These are phyloP conservation scores for Notodonta ziczac DNA, from an alignment of 2,888 invertebrate species.

Conservation along the genomic window DNA sequence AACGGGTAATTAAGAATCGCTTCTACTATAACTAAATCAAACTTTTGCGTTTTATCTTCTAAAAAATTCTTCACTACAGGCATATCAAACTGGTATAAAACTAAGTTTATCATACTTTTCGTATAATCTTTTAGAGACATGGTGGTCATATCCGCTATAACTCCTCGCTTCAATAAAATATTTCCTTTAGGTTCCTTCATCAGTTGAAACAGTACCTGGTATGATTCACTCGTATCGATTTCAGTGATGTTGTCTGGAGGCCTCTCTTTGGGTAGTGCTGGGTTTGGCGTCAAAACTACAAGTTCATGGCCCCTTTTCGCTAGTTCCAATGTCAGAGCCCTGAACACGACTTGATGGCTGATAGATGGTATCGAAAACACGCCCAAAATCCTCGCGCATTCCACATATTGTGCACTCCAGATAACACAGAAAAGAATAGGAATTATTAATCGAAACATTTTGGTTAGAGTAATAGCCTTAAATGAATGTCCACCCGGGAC, in stretches of 20 bases:
- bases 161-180: slow-evolving; percentile 7
- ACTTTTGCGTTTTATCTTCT: slow-evolving; percentile 10
- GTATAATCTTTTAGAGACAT: not conserved
- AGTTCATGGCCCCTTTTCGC: slow-evolving; percentile 65
- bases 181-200: not conserved
- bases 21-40: slow-evolving; percentile 13
- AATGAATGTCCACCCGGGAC: not conserved
- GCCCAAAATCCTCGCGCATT: slow-evolving; percentile 54
- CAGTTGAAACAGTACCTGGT: slow-evolving; percentile 4
- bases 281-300: slow-evolving; percentile 58
- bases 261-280: slow-evolving; percentile 34
- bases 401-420: not conserved
- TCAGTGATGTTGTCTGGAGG: slow-evolving; percentile 53
- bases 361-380: slow-evolving; percentile 56
- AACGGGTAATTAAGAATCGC: slow-evolving; percentile 5
- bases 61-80: slow-evolving; percentile 10
- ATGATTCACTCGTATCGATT: slow-evolving; percentile 48
- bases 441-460: not conserved
- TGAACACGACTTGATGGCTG: slow-evolving; percentile 65
- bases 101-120: not conserved
- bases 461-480: not conserved
- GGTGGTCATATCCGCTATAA: not conserved
- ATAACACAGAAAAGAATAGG: not conserved
- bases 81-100: not conserved
- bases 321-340: slow-evolving; percentile 53